Conservation (phyloP, 2,797 vertebrate genomes). For the Psittacula derbiana region DNA sequence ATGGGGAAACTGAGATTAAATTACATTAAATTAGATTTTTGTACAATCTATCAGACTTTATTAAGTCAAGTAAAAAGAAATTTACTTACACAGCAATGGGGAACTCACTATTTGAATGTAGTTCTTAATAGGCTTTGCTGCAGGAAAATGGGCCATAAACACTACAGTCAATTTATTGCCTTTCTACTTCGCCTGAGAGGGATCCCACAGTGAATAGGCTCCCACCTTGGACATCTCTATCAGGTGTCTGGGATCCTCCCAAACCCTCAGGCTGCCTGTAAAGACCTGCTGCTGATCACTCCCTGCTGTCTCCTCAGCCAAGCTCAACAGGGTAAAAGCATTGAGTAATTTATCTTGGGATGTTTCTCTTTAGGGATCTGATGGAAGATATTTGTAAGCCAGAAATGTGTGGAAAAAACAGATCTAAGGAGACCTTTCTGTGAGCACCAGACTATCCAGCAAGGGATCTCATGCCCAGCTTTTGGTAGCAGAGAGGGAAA, state of each 20-base stretch:
- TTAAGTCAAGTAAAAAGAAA: not conserved
- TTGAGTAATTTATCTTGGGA: not conserved
- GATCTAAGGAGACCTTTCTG: not conserved
- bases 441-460: not conserved
- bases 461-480: not conserved
- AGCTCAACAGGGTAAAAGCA: not conserved
- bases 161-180: not conserved
- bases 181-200: not conserved
- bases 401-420: not conserved
- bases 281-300: not conserved
- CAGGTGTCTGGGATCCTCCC: not conserved
- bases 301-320: not conserved
- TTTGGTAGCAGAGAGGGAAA: not conserved
- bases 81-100: not conserved
- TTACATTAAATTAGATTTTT: conserved; percentile 32
- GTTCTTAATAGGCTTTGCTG: not conserved
- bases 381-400: not conserved
- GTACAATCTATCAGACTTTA: conserved; percentile 25
- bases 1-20: conserved; percentile 24
- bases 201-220: not conserved
- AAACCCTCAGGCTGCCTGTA: not conserved
- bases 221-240: not conserved
- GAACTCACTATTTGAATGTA: not conserved
- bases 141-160: not conserved
- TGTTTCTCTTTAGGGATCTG: not conserved